Conservation (phyloP, 2,797 vertebrate genomes). For the Knipowitschia caucasica region DNA sequence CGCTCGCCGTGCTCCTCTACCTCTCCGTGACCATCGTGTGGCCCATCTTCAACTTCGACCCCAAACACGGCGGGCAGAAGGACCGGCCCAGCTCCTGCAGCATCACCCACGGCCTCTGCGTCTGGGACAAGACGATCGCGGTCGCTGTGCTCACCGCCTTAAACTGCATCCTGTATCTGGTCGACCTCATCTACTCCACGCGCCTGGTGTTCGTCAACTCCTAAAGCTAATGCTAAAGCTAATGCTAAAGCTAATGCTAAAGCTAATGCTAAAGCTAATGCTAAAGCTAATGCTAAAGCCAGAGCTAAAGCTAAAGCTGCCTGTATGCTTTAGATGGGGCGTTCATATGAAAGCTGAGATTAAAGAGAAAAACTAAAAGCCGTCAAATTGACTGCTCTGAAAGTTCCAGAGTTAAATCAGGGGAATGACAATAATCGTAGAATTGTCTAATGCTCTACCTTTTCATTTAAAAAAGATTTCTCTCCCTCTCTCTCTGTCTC, state of each 20-base stretch:
- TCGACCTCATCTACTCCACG: slow-evolving; percentile 76
- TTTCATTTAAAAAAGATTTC: no score
- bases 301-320: neutral
- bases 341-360: no score
- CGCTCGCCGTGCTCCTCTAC: slow-evolving; percentile 82
- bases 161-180: slow-evolving; percentile 78
- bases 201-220: slow-evolving; percentile 73
- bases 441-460: no score
- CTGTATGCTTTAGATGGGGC: slow-evolving; percentile 35
- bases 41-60: slow-evolving; percentile 86
- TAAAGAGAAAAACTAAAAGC: no score
- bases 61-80: slow-evolving; percentile 61
- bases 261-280: no score
- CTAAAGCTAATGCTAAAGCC: no score
- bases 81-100: slow-evolving; percentile 39
- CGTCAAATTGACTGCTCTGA: no score
- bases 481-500: no score
- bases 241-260: neutral
- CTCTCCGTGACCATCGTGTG: slow-evolving; percentile 83
- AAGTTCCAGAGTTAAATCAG: no score
- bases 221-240: slow-evolving; percentile 41
- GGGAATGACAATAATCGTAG: no score
- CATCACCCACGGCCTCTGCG: slow-evolving; percentile 33
- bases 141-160: slow-evolving; percentile 71
- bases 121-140: slow-evolving; percentile 67